These are phyloP conservation scores for Subanguina moxae DNA, from an alignment of 1,140 invertebrate genomes.

Conservation along the genomic window DNA sequence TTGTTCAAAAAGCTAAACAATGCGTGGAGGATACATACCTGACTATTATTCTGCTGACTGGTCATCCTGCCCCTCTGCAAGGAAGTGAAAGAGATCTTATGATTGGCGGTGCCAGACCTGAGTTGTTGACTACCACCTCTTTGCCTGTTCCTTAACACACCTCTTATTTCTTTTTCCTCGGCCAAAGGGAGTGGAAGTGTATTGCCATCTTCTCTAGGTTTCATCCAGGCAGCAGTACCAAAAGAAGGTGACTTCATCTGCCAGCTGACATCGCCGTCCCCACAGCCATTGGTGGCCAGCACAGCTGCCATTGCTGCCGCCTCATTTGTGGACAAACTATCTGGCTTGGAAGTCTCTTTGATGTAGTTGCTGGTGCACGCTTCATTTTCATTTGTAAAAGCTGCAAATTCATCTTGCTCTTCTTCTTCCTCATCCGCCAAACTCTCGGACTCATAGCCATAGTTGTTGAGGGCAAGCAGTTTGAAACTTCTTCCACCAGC, in stretches of 20 bases:
- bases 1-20: no score
- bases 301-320: constrained; percentile 19
- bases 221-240: no score
- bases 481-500: constrained; percentile 40
- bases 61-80: no score
- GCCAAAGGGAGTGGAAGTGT: no score
- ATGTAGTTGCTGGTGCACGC: neutral
- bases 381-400: neutral
- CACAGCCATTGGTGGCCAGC: constrained; percentile 2
- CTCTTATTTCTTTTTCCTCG: no score
- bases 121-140: no score
- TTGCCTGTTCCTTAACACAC: no score
- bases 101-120: no score
- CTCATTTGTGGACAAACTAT: neutral
- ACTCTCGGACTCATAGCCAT: neutral
- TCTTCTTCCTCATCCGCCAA: constrained; percentile 2
- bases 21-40: no score
- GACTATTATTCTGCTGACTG: no score
- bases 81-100: no score
- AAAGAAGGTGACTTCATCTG: neutral
- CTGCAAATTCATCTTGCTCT: neutral
- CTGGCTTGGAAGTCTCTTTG: neutral
- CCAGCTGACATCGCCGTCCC: neutral
- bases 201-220: no score
- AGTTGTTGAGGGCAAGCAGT: neutral